phyloP scores from a whole-genome alignment of 2,888 invertebrate genomes.

The Drosophila merina region DNA sequence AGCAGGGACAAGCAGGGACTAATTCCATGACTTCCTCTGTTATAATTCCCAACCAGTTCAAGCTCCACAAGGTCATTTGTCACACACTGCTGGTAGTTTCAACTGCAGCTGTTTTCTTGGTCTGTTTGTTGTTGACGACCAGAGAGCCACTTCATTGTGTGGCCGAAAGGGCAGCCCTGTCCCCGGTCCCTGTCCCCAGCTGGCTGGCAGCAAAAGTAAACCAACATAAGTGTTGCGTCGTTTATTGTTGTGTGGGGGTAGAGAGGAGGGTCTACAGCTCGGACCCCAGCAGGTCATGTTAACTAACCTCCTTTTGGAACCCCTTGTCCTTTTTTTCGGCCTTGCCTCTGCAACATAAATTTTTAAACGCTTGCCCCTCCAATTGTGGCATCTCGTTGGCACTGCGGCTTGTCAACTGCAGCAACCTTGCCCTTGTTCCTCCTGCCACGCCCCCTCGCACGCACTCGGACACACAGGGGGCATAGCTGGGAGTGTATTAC shows the following conservation, averaged over 20 bases:
- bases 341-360: constrained; percentile 68
- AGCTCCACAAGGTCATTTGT: constrained; percentile 5
- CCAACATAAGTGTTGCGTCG: constrained; percentile 79
- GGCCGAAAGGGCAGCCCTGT: constrained; percentile 10
- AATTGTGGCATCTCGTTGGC: constrained; percentile 17
- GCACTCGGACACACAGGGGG: no score
- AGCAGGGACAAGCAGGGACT: no score
- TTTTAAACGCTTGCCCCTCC: constrained; percentile 68
- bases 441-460: constrained; percentile 13
- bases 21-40: background rate
- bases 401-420: constrained; percentile 69
- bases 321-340: constrained; percentile 21
- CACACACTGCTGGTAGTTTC: constrained; percentile 28
- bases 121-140: constrained; percentile 21
- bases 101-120: constrained; percentile 40
- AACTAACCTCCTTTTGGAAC: constrained; percentile 39
- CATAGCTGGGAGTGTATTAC: background rate
- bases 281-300: constrained; percentile 42
- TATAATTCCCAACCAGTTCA: background rate
- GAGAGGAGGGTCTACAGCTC: constrained; percentile 1
- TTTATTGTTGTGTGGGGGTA: constrained; percentile 59
- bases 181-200: background rate
- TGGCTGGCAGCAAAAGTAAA: constrained; percentile 66
- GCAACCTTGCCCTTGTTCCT: constrained; percentile 76
- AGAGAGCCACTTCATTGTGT: constrained; percentile 31